Base-by-base conservation (phyloP, 1,140 invertebrate species). In the Akabosia matsudoensis region DNA sequence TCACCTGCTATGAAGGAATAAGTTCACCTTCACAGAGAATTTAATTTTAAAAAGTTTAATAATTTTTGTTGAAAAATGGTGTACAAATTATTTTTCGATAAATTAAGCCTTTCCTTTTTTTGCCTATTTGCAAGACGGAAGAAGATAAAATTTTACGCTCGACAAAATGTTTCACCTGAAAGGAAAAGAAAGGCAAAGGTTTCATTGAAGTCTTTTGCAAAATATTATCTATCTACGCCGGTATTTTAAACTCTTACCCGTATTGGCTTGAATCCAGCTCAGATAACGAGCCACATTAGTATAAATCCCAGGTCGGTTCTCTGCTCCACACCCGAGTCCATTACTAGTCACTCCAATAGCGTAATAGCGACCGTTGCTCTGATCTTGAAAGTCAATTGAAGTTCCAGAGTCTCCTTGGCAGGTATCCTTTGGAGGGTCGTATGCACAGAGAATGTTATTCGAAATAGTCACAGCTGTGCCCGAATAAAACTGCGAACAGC, bases 241-340 rank as follows among this genome's bases (percentile, higher is more conserved):
- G n/a, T n/a, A n/a, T n/a, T n/a, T n/a, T n/a, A n/a, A 13, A 64
- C 22, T 16, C 18, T 74, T 64, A 72, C 78, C 78, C 10, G 79
- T 77, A 82, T 92, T 92, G 82, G 90, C 91, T 71, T 87, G 86
- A 81, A 94, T 93, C 93, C 93, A 95, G 14, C 89, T 88, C 79
- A 92, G 84, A 85, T 92, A 93, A 83, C 90, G 86, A 18, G 90
- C 89, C 34, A 93, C 89, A 78, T 91, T 87, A 0, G 91, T 92
- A 84, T 96, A 96, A 0, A 96, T 94, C 14, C 95, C 95, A 0
- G 95, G 95, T 85, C 93, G 94, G 84, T 93, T 91, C 28, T 91
- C 91, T 86, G 95, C 92, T 7, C 94, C 95, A 83, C 95, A 97
- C 1, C 77, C 77, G 30, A 95, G 94, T 30, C 96, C 96, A 92